A percentile compares a stretch with the other conserved stretches of the same genome.
Evolutionary conservation across 2,113 vertebrate genomes (phyloP).

Genomic region (Pangasianodon hypophthalmus): DNA sequence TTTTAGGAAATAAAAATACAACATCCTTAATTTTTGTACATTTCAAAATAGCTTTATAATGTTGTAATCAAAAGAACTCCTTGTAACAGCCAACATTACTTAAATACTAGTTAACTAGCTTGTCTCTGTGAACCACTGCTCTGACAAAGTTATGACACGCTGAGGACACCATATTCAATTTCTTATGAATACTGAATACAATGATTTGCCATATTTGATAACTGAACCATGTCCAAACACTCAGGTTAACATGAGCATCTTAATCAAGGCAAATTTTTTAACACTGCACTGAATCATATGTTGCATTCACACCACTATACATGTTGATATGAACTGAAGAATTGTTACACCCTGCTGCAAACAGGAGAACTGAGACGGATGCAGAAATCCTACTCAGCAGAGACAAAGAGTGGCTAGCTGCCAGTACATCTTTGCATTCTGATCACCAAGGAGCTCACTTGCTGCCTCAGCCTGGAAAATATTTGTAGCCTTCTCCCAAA

Average conservation of each 20-base stretch:
- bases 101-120: background rate
- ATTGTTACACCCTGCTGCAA: slow-evolving; percentile 18
- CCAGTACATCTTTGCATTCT: slow-evolving; percentile 55
- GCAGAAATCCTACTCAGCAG: slow-evolving; percentile 45
- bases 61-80: background rate
- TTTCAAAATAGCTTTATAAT: background rate
- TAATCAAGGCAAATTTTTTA: background rate
- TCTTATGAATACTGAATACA: background rate
- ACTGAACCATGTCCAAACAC: background rate
- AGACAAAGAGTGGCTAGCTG: slow-evolving; percentile 51
- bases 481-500: slow-evolving; percentile 22
- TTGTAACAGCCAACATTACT: background rate
- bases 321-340: background rate
- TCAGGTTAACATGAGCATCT: background rate
- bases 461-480: slow-evolving; percentile 32
- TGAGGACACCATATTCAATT: background rate
- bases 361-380: slow-evolving; percentile 29
- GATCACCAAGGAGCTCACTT: slow-evolving; percentile 45
- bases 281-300: background rate
- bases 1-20: background rate
- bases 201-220: background rate
- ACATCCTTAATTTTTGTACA: background rate
- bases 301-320: background rate
- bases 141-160: background rate
- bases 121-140: background rate